phyloP scores from a whole-genome alignment of 1,140 invertebrate species.

The Oreohelix idahoensis region DNA sequence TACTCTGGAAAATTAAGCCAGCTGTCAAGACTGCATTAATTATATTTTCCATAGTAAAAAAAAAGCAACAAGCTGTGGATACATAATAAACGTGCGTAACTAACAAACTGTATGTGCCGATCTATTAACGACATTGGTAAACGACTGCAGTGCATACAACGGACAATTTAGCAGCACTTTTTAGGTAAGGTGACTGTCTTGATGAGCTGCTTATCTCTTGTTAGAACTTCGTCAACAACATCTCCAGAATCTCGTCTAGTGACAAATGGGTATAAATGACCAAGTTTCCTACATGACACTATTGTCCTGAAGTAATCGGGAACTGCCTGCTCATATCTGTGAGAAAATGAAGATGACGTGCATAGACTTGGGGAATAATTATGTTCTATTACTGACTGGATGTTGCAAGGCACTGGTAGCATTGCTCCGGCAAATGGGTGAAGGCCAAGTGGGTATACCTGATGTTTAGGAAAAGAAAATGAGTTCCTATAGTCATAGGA shows the following conservation, averaged over 20 bases:
- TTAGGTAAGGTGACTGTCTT: neutral
- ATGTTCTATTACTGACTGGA: constrained; percentile 42
- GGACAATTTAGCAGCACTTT: neutral
- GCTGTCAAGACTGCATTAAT: too few species aligned
- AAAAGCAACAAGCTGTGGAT: too few species aligned
- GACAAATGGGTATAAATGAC: constrained; percentile 51
- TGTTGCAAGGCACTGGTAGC: constrained; percentile 59
- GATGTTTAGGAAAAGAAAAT: constrained; percentile 51
- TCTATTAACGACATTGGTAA: too few species aligned
- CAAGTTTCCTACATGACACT: constrained; percentile 46
- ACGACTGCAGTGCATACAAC: too few species aligned
- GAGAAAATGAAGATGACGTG: constrained; percentile 46
- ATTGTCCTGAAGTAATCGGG: neutral
- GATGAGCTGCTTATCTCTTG: neutral
- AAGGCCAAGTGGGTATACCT: constrained; percentile 59
- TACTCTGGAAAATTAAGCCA: too few species aligned
- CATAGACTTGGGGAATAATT: constrained; percentile 56
- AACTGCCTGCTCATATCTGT: constrained; percentile 46
- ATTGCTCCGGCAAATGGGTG: constrained; percentile 56
- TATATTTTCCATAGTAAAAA: too few species aligned
- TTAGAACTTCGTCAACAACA: neutral
- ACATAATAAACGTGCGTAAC: too few species aligned
- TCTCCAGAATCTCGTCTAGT: constrained; percentile 13
- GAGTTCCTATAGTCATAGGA: constrained; percentile 43
- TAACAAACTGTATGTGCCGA: too few species aligned